These are phyloP conservation scores for Tipula lateralis DNA, from an alignment of 2,888 invertebrate genomes.

Conservation along the genomic window DNA sequence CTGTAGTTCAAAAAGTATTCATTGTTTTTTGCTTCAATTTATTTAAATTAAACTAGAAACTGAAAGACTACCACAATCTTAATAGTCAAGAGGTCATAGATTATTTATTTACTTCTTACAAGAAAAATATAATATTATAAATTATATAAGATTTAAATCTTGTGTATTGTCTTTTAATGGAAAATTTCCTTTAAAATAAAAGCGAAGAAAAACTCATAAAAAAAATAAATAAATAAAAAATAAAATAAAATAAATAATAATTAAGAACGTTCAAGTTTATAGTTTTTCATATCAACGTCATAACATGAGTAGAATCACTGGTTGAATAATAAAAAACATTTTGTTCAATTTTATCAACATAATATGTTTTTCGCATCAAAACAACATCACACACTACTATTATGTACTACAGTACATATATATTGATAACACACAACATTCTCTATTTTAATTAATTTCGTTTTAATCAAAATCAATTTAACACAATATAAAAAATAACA, in stretches of 20 bases:
- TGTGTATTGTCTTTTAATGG: neutral
- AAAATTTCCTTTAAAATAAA: neutral
- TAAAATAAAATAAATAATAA: neutral
- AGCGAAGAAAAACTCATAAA: too few relatives aligned
- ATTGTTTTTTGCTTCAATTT: neutral
- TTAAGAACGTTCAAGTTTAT: neutral
- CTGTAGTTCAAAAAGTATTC: neutral
- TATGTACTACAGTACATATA: neutral
- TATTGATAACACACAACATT: conserved; percentile 3
- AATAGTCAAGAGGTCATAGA: conserved; percentile 15
- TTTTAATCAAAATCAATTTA: conserved; percentile 7
- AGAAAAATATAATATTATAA: neutral
- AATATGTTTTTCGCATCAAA: conserved; percentile 3
- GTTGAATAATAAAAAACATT: conserved; percentile 24
- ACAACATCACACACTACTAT: neutral
- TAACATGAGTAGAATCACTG: neutral
- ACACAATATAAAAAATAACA: neutral
- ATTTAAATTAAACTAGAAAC: neutral
- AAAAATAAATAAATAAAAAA: neutral
- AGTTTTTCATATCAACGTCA: neutral
- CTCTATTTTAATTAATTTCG: neutral
- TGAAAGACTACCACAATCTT: conserved; percentile 19
- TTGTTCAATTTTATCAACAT: neutral
- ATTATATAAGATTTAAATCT: neutral
- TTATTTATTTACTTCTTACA: neutral